phyloP scores from a whole-genome alignment of 2,113 vertebrate species.

The Ophthalmolycus amberensis region DNA sequence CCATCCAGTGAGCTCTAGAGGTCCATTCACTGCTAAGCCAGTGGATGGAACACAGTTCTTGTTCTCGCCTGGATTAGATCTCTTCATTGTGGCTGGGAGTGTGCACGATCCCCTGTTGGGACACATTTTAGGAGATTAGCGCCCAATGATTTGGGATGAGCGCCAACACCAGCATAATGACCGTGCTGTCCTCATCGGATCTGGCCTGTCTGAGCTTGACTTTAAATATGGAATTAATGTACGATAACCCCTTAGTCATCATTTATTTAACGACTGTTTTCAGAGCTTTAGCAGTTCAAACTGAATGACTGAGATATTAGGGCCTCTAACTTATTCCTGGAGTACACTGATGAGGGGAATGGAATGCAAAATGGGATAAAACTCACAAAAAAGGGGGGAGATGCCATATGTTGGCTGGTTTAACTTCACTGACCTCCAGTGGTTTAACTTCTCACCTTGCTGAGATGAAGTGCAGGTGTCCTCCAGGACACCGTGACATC shows the following conservation, averaged over 20 bases:
- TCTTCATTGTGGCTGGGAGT: slow-evolving; percentile 6
- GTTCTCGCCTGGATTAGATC: slow-evolving; percentile 8
- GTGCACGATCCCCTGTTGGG: not conserved
- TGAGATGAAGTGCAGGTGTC: not conserved
- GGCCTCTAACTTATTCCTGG: not conserved
- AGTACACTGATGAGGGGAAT: slow-evolving; percentile 34
- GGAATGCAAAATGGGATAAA: slow-evolving; percentile 16
- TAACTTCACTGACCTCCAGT: not conserved
- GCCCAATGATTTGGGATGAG: slow-evolving; percentile 33
- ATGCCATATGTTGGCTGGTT: not conserved
- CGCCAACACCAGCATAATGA: slow-evolving; percentile 24
- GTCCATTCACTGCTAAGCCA: not conserved
- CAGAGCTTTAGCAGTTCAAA: not conserved
- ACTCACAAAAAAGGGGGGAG: not conserved
- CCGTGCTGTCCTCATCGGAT: slow-evolving; percentile 2
- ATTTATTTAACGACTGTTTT: slow-evolving; percentile 9
- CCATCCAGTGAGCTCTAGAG: not conserved
- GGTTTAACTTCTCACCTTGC: not conserved
- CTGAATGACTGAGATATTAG: not conserved
- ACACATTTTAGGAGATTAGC: slow-evolving; percentile 50
- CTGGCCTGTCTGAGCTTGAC: slow-evolving; percentile 6
- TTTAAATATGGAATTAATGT: slow-evolving; percentile 26
- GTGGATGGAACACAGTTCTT: slow-evolving; percentile 3
- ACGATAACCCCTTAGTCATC: slow-evolving; percentile 2
- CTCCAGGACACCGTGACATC: not conserved